Conservation (phyloP, 2,888 invertebrate genomes). For the Penaeus monodon region DNA sequence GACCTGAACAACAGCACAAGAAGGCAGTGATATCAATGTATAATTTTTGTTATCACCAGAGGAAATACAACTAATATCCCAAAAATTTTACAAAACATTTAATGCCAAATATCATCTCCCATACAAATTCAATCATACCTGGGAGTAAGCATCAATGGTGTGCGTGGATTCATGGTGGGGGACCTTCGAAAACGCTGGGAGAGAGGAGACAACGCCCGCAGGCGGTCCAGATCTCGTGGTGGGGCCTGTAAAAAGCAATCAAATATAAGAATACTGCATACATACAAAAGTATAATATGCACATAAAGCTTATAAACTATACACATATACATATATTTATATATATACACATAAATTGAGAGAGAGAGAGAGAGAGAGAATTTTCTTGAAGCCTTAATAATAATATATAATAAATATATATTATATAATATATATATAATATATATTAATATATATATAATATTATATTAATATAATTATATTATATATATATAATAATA, state of each 20-base stretch:
- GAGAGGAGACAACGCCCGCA: slow-evolving; percentile 61
- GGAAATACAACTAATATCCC: background rate
- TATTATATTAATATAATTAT: too few relatives aligned
- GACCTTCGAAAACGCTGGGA: slow-evolving; percentile 52
- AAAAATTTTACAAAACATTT: background rate
- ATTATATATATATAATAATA: too few relatives aligned
- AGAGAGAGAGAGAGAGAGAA: too few relatives aligned
- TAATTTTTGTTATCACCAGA: too few relatives aligned
- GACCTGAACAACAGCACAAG: slow-evolving; percentile 13
- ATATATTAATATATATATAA: too few relatives aligned
- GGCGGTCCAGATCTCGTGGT: slow-evolving; percentile 56
- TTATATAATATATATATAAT: too few relatives aligned
- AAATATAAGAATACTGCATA: background rate
- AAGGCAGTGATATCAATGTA: background rate
- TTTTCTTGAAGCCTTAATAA: too few relatives aligned
- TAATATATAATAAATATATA: too few relatives aligned
- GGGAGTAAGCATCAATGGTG: slow-evolving; percentile 45
- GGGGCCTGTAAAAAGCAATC: slow-evolving; percentile 25
- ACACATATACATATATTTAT: too few relatives aligned
- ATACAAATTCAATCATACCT: slow-evolving; percentile 28
- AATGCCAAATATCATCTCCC: background rate
- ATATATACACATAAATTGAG: too few relatives aligned
- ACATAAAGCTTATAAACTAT: too few relatives aligned
- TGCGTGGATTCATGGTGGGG: slow-evolving; percentile 54
- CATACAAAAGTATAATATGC: background rate